These are phyloP conservation scores for Clamator glandarius DNA, from an alignment of 2,797 vertebrate genomes.

Conservation along the genomic window DNA sequence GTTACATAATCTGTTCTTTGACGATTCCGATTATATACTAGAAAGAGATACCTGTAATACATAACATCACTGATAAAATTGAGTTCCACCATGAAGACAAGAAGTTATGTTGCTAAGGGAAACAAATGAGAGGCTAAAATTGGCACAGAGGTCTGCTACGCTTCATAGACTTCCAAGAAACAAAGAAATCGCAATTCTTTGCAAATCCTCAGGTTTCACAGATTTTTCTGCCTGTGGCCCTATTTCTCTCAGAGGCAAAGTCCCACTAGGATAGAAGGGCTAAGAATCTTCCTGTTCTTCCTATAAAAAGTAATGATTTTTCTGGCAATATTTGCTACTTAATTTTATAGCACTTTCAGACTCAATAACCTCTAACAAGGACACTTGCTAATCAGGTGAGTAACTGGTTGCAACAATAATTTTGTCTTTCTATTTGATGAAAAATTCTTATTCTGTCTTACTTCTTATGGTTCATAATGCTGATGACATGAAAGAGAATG, in stretches of 20 bases:
- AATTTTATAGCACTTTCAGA: background rate
- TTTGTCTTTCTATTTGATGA: background rate
- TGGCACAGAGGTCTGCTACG: background rate
- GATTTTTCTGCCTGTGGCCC: background rate
- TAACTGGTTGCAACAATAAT: background rate
- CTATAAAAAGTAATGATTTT: background rate
- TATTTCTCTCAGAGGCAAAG: background rate
- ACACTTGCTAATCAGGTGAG: background rate
- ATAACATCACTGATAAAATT: background rate
- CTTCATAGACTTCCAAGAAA: background rate
- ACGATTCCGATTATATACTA: background rate
- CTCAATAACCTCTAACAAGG: background rate
- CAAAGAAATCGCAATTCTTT: background rate
- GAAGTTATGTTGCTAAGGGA: conserved; percentile 32
- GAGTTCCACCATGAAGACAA: background rate
- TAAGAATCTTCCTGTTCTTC: background rate
- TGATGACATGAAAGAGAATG: background rate
- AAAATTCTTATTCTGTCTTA: background rate
- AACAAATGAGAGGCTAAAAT: conserved; percentile 14
- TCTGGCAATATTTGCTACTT: background rate
- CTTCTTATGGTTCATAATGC: background rate
- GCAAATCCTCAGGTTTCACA: background rate
- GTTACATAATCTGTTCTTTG: background rate
- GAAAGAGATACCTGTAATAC: background rate
- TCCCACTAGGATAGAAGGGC: background rate